Base-by-base conservation (phyloP, 2,113 vertebrate species). In the Amblyopsis rosae region DNA sequence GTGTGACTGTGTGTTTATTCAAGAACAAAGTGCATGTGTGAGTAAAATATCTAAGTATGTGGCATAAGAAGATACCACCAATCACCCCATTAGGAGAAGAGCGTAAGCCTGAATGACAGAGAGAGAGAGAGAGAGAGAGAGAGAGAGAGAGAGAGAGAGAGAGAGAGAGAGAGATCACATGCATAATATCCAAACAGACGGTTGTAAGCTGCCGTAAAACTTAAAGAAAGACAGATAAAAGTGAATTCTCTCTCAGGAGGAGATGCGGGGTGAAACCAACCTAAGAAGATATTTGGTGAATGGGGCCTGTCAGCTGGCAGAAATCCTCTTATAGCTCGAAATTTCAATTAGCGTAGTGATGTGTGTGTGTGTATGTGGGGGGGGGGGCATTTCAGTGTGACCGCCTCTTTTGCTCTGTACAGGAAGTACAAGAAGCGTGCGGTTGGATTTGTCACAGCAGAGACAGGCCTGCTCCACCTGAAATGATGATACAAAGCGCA, bases 311-410 rank as follows among this genome's bases (percentile, higher is more conserved):
- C 90, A 82, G 86, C 80, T 82, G 56, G 77, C 64, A 72, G 70
- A 88, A 92, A 92, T 92, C 91, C 89, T 91, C 89, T 92, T 90
- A 92, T 80, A 73, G 82, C 86, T 87, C 87, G 82, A 88, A 90
- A 88, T 93, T 90, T 93, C 91, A 93, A 92, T 92, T 91, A 92
- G 79, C 7, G 49, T 50, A 10, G 49, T 50, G 49, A 5, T 50
- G 10, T 19, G 19, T 19, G 19, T 19, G 19, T 19, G 49, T 11
- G 49, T 7, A 1, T 11, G 49, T 7, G 83, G 79, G 79, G 76
- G 53, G 61, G 75, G 77, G 73, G 70, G 73, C 77, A 76, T 79
- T 80, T 82, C 69, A 59, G 62, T 61, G 80, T 33, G 59, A 70
- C 65, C 62, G 54, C 73, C 70, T 67, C 76, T 76, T 63, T 80